These are phyloP conservation scores for Pogonognathellus flavescens DNA, from an alignment of 1,140 invertebrate species.

Conservation along the genomic window DNA sequence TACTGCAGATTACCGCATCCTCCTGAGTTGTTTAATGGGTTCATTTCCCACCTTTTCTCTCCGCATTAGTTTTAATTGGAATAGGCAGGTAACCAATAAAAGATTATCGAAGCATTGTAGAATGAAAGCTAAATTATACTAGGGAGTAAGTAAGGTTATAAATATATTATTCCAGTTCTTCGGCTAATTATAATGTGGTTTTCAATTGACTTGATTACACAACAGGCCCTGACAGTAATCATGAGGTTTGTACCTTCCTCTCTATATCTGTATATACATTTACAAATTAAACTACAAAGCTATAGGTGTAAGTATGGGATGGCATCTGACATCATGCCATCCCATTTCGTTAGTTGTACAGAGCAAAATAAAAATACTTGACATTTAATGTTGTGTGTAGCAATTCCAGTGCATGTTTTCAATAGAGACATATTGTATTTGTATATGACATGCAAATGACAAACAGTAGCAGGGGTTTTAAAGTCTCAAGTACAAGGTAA, in stretches of 20 bases:
- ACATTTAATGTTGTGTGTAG: no score
- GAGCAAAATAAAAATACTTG: not conserved
- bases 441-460: no score
- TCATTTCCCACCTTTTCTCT: slow-evolving; percentile 19
- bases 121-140: not conserved
- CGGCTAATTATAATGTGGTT: not conserved
- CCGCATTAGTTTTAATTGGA: slow-evolving; percentile 37
- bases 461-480: no score
- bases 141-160: not conserved
- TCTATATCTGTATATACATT: no score
- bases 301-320: no score
- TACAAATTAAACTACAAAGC: no score
- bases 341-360: not conserved
- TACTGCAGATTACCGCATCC: not conserved
- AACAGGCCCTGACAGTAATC: not conserved
- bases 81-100: slow-evolving; percentile 19
- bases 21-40: not conserved
- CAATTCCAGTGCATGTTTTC: no score
- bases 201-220: not conserved
- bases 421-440: no score
- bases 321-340: not conserved
- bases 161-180: not conserved
- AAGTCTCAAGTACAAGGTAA: not conserved
- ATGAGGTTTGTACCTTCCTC: not conserved
- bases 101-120: not conserved